phyloP scores from a whole-genome alignment of 2,888 invertebrate species.

The Xylophagus ater region DNA sequence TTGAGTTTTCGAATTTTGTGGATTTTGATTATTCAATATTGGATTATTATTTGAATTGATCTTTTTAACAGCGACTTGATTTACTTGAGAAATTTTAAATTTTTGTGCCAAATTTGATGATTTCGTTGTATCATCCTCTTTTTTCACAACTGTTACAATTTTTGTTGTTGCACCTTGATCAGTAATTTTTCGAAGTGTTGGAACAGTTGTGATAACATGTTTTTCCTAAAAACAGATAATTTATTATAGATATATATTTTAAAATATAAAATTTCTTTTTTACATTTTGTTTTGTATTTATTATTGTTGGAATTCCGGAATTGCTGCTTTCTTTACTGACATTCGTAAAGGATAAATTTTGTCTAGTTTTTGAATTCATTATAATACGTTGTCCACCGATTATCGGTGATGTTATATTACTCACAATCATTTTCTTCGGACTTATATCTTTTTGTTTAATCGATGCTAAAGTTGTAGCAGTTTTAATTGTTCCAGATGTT shows the following conservation, averaged over 20 bases:
- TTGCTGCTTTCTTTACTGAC: constrained; percentile 22
- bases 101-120: background rate
- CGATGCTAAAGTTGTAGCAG: constrained; percentile 28
- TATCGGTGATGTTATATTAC: constrained; percentile 8
- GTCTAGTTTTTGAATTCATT: constrained; percentile 7
- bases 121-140: background rate
- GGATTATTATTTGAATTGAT: background rate
- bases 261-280: too few species aligned
- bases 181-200: constrained; percentile 23
- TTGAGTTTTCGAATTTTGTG: constrained; percentile 2
- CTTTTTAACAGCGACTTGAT: constrained; percentile 4
- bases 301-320: constrained; percentile 10
- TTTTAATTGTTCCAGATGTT: constrained; percentile 30
- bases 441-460: constrained; percentile 22
- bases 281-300: too few species aligned
- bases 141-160: background rate
- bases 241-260: too few species aligned
- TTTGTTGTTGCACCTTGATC: constrained; percentile 15
- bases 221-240: too few species aligned
- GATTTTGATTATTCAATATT: background rate
- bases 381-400: constrained; percentile 9
- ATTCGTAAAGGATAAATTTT: constrained; percentile 17
- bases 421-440: constrained; percentile 17
- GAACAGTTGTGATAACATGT: constrained; percentile 20
- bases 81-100: constrained; percentile 1